A percentile compares a stretch with the other conserved stretches of the same genome.
These are phyloP conservation scores for Leptodactylus fuscus DNA, from an alignment of 2,113 vertebrate species.

Conservation along the genomic window DNA sequence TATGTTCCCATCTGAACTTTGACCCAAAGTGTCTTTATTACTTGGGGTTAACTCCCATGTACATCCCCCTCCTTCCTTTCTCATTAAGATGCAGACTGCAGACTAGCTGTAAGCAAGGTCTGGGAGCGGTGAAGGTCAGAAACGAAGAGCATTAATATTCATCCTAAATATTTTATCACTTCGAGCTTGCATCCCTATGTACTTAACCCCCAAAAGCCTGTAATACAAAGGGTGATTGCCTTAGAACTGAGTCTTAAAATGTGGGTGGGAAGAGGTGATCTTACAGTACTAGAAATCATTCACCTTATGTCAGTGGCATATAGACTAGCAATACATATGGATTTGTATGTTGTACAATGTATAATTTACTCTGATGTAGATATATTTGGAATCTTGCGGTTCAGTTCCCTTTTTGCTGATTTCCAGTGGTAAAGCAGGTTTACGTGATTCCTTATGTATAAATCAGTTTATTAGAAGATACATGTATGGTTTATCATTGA, in stretches of 20 bases:
- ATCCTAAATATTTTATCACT: slow-evolving; percentile 61
- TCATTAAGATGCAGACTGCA: slow-evolving; percentile 59
- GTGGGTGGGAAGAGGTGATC: background rate
- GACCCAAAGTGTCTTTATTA: slow-evolving; percentile 46
- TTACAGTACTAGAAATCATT: background rate
- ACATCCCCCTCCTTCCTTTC: slow-evolving; percentile 30
- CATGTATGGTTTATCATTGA: background rate
- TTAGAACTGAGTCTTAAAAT: background rate
- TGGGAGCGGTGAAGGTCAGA: slow-evolving; percentile 60
- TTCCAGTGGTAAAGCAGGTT: background rate
- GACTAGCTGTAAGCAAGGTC: slow-evolving; percentile 59
- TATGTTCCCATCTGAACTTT: slow-evolving; percentile 15
- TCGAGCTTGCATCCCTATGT: slow-evolving; percentile 46
- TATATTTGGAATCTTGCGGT: background rate
- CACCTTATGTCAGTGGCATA: no score
- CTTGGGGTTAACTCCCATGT: slow-evolving; percentile 38
- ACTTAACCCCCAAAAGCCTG: slow-evolving; percentile 49
- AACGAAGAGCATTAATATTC: slow-evolving; percentile 57
- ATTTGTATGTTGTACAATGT: background rate
- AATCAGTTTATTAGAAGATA: background rate
- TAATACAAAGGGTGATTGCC: background rate
- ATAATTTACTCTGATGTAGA: background rate
- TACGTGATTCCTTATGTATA: background rate
- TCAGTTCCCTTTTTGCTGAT: background rate
- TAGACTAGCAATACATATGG: background rate